These are phyloP conservation scores for Tolypeutes matacus DNA, from an alignment of 2,797 vertebrate species.

Conservation along the genomic window DNA sequence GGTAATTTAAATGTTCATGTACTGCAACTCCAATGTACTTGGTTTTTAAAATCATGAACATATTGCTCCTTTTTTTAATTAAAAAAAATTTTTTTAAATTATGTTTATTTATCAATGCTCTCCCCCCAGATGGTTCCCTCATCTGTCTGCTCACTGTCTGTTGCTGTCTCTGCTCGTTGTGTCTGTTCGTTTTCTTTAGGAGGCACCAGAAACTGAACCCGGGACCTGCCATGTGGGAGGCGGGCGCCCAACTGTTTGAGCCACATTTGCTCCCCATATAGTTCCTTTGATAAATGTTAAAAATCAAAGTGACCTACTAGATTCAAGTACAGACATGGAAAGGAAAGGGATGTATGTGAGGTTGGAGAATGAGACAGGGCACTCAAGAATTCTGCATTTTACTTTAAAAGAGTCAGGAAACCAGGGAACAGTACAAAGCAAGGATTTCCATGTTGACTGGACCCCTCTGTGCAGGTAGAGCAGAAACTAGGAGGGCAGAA, in stretches of 20 bases:
- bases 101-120: too few species aligned
- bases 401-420: neutral
- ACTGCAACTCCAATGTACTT: neutral
- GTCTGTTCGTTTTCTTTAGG: too few species aligned
- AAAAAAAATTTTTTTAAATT: too few species aligned
- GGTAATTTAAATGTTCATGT: neutral
- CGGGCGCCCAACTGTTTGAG: too few species aligned
- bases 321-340: neutral
- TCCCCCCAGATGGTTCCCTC: too few species aligned
- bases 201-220: too few species aligned
- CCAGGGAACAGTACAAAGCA: neutral
- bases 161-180: too few species aligned
- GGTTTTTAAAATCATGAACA: constrained; percentile 14
- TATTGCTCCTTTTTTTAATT: neutral
- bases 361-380: neutral
- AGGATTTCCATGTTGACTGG: neutral
- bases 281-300: neutral
- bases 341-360: neutral
- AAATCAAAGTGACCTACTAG: neutral
- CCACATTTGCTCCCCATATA: neutral
- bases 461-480: neutral
- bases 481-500: neutral
- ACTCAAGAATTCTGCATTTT: neutral
- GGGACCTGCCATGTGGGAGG: too few species aligned
- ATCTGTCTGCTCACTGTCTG: too few species aligned